Percentiles rank a stretch among this genome's conserved stretches.
These are phyloP conservation scores for Ectobius pallidus DNA, from an alignment of 2,888 invertebrate species.

Conservation along the genomic window DNA sequence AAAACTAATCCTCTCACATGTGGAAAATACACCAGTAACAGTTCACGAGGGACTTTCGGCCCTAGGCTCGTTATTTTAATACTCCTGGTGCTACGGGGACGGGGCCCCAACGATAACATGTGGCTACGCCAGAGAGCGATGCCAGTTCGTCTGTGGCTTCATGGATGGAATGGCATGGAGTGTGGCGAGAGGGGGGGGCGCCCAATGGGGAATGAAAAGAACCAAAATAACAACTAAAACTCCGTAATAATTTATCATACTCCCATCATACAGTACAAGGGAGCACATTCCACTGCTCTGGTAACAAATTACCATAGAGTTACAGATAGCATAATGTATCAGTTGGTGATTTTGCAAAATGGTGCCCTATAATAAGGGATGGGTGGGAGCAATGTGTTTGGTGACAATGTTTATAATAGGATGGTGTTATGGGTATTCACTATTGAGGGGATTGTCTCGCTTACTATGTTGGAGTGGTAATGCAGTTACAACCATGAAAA, in stretches of 20 bases:
- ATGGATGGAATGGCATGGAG: too few relatives aligned
- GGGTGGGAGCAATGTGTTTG: background rate
- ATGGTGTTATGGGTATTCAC: background rate
- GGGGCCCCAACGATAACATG: too few relatives aligned
- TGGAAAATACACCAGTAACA: too few relatives aligned
- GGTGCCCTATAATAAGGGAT: background rate
- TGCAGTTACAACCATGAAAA: slow-evolving; percentile 4
- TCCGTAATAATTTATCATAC: slow-evolving; percentile 11
- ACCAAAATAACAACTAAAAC: slow-evolving; percentile 12
- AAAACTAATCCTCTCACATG: too few relatives aligned
- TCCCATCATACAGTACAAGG: background rate
- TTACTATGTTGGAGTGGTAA: background rate
- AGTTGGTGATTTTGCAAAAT: slow-evolving; percentile 24
- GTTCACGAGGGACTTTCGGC: too few relatives aligned
- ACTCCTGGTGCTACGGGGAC: too few relatives aligned
- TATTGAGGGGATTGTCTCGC: background rate
- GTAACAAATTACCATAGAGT: slow-evolving; percentile 15
- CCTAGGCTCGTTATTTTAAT: too few relatives aligned
- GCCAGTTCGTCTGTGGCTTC: too few relatives aligned
- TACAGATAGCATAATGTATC: slow-evolving; percentile 20
- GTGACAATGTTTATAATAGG: slow-evolving; percentile 18
- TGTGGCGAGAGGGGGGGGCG: background rate
- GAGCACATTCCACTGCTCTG: background rate
- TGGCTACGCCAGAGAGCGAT: too few relatives aligned
- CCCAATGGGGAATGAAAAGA: background rate